Evolutionary conservation across 53 echinoderm and acorn worm species (phyloP).

Genomic region (Stichopus horrens): DNA sequence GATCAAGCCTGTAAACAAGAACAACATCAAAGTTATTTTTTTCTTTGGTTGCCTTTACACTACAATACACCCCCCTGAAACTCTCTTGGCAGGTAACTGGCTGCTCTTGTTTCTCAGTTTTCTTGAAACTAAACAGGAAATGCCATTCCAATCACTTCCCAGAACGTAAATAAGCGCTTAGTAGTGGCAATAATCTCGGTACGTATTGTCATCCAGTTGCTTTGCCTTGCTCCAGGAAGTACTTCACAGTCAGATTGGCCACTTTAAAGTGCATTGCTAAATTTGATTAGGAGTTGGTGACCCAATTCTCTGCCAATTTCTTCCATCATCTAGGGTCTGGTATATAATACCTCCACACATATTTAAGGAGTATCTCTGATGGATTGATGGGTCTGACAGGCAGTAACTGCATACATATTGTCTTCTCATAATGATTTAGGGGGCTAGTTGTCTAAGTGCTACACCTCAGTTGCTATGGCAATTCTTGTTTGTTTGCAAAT

Average conservation of each 20-base stretch:
- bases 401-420: neutral
- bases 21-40: neutral
- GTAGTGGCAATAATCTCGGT: neutral
- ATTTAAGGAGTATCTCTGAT: neutral
- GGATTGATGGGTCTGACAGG: neutral
- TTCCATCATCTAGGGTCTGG: too few relatives aligned
- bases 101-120: neutral
- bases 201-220: neutral
- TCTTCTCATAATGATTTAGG: neutral
- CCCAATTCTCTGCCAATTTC: neutral
- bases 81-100: neutral
- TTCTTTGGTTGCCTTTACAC: neutral
- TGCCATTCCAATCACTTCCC: conserved; percentile 1
- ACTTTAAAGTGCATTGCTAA: conserved; percentile 39
- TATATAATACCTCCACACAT: neutral
- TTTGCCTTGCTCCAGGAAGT: conserved; percentile 4
- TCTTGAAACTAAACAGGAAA: neutral
- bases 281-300: conserved; percentile 21
- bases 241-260: conserved; percentile 9
- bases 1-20: neutral
- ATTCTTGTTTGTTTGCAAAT: neutral
- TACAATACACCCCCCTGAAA: neutral
- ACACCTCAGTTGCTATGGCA: neutral
- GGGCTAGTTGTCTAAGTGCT: neutral
- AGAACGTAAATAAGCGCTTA: neutral